A percentile compares a stretch with the other conserved stretches of the same genome.
Evolutionary conservation across 1,140 invertebrate genomes (phyloP).

Genomic region (Drosophila persimilis): DNA sequence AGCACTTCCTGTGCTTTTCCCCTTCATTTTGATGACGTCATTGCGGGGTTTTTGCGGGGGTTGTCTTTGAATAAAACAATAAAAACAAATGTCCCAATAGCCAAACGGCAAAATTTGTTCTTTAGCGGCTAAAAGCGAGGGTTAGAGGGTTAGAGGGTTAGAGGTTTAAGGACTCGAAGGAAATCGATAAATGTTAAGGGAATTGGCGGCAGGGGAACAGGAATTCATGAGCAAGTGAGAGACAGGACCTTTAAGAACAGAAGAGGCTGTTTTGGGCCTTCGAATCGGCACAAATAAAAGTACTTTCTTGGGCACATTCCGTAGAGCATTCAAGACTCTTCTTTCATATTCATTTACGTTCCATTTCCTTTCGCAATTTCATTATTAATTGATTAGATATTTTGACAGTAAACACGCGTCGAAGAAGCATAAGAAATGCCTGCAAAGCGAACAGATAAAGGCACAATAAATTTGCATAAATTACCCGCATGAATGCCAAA

Average conservation of each 20-base stretch:
- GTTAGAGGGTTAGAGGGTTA: not conserved
- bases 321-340: constrained; percentile 29
- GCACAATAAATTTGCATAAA: constrained; percentile 80
- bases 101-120: constrained; percentile 26
- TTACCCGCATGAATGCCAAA: constrained; percentile 77
- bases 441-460: constrained; percentile 61
- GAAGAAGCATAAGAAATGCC: constrained; percentile 40
- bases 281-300: too few species aligned
- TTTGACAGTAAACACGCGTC: constrained; percentile 74
- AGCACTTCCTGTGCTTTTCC: constrained; percentile 45
- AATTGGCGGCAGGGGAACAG: not conserved
- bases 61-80: constrained; percentile 70
- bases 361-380: constrained; percentile 34
- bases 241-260: not conserved
- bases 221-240: not conserved
- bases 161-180: constrained; percentile 14
- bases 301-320: too few species aligned
- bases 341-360: constrained; percentile 50
- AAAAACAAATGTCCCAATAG: constrained; percentile 68
- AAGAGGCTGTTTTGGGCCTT: too few species aligned
- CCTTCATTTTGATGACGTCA: constrained; percentile 80
- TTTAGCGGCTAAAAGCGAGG: constrained; percentile 16
- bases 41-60: constrained; percentile 18
- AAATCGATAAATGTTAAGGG: constrained; percentile 51
- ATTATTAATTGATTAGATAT: constrained; percentile 77